Base-by-base conservation (phyloP, 2,797 vertebrate genomes). In the Crocodylus rhombifer region DNA sequence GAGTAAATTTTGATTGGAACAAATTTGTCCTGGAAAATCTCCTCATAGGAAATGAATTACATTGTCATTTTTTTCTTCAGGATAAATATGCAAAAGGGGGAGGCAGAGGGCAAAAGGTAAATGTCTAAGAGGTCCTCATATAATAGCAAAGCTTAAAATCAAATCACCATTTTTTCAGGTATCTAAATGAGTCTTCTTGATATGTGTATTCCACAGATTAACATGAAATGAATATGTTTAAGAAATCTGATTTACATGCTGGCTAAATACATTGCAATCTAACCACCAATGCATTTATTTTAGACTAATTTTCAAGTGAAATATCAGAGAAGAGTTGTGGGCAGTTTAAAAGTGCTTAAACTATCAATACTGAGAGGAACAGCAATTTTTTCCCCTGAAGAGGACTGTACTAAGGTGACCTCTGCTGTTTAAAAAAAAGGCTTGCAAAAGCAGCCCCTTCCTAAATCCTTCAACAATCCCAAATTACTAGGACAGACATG, bases 391-490 rank as follows among this genome's bases (percentile, higher is more conserved):
- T 92, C 95, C 95, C 95, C 6, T 74, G 30, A 97, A 95, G 96
- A 97, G 97, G 95, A 95, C 97, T 97, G 94, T 97, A 97, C 97
- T 98, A 98, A 98, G 98, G 97, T 98, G 98, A 98, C 97, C 97
- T 98, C 97, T 98, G 95, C 97, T 97, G 97, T 98, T 98, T 97
- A 97, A 97, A 98, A 96, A 96, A 96, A 97, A 97, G 96, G 73
- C 91, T 98, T 97, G 97, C 98, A 98, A 97, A 97, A 96, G 93
- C 96, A 97, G 62, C 86, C 89, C 92, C 95, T 96, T 96, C 95
- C 89, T 95, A 97, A 97, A 96, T 96, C 93, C 95, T 89, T 95
- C 97, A 97, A 89, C 95, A 97, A 97, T 94, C 94, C 92, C 91
- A 97, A 97, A 97, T 96, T 97, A 96, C 95, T 96, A 97, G 93